Evolutionary conservation across 2,797 vertebrate genomes (phyloP).

Genomic region (Galagoides demidoff): DNA sequence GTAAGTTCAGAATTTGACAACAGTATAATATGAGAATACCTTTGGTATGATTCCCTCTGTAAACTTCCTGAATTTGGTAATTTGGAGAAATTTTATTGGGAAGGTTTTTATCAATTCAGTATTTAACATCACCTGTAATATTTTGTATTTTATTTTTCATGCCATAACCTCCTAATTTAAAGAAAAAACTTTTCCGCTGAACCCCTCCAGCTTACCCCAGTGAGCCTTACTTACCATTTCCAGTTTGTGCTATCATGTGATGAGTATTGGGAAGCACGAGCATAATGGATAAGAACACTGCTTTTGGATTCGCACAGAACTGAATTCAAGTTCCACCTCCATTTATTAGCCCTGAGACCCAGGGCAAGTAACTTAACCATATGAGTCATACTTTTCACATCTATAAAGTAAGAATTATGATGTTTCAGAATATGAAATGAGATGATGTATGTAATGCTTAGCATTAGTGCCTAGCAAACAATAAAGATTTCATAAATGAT

Average conservation of each 20-base stretch:
- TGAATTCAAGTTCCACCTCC: not conserved
- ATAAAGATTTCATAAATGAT: not conserved
- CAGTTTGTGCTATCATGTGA: not conserved
- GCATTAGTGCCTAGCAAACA: not conserved
- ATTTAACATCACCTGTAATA: constrained; percentile 39
- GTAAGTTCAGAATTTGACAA: not conserved
- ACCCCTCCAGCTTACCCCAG: not conserved
- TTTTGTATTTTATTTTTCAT: constrained; percentile 58
- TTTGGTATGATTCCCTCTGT: constrained; percentile 15
- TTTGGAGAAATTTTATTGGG: constrained; percentile 47
- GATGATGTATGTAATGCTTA: not conserved
- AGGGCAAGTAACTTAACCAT: constrained; percentile 18
- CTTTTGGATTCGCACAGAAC: constrained; percentile 16
- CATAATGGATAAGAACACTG: not conserved
- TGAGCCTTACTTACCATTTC: constrained; percentile 7
- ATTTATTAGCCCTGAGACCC: not conserved
- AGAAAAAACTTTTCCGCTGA: not conserved
- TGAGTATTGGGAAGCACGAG: not conserved
- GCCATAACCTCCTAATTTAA: constrained; percentile 5
- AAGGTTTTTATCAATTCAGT: constrained; percentile 30
- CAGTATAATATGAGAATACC: constrained; percentile 7
- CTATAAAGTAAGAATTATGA: not conserved
- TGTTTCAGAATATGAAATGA: not conserved
- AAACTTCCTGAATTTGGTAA: constrained; percentile 33
- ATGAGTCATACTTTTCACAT: constrained; percentile 20